These are phyloP conservation scores for Rhaphigaster nebulosa DNA, from an alignment of 2,888 invertebrate species.

Conservation along the genomic window DNA sequence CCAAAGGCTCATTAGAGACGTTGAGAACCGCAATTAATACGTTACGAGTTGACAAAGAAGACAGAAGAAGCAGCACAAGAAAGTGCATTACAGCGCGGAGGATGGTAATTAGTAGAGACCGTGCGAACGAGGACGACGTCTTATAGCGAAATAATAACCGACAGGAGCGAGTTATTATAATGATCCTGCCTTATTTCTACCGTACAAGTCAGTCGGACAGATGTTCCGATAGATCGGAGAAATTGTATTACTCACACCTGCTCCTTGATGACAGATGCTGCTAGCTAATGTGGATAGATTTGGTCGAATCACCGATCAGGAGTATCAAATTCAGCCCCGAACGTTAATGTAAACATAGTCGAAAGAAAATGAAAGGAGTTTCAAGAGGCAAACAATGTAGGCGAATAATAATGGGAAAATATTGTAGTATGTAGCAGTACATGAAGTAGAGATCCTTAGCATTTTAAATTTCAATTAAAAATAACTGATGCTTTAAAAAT, in stretches of 20 bases:
- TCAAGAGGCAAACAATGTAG: neutral
- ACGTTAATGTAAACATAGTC: neutral
- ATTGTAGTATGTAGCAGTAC: too few species aligned
- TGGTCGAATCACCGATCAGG: neutral
- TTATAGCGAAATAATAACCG: slow-evolving; percentile 37
- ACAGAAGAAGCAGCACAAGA: slow-evolving; percentile 36
- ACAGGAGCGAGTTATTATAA: neutral
- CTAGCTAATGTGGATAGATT: neutral
- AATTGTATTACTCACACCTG: slow-evolving; percentile 7
- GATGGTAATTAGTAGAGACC: slow-evolving; percentile 38
- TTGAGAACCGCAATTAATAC: slow-evolving; percentile 44
- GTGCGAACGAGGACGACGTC: slow-evolving; percentile 46
- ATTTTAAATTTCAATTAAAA: too few species aligned
- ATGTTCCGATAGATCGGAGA: slow-evolving; percentile 28
- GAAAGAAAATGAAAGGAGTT: neutral
- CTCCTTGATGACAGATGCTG: slow-evolving; percentile 3
- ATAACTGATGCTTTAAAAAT: too few species aligned
- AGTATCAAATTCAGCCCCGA: neutral
- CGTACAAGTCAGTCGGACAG: neutral
- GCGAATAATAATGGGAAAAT: too few species aligned
- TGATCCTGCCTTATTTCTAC: neutral
- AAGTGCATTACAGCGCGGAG: slow-evolving; percentile 26
- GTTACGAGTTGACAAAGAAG: slow-evolving; percentile 18
- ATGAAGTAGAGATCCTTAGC: too few species aligned
- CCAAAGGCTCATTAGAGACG: neutral